Evolutionary conservation across 2,113 vertebrate species (phyloP).

Genomic region (Entosphenus tridentatus): DNA sequence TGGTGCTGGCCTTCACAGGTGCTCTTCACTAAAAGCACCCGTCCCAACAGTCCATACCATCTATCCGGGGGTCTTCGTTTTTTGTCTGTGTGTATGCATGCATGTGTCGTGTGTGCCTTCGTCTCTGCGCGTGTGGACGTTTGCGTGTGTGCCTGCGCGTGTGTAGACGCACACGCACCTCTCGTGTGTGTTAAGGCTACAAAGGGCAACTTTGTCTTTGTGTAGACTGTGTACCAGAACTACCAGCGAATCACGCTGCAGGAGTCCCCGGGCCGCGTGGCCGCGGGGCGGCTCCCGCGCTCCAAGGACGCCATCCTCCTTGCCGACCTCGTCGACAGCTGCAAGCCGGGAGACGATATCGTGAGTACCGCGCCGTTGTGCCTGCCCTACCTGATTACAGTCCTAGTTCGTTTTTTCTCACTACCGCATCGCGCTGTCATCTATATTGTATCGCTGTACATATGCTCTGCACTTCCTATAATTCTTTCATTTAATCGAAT

Average conservation of each 20-base stretch:
- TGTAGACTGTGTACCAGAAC: conserved; percentile 83
- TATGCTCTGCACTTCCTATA: no score
- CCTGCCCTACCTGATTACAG: no score
- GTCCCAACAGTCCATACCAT: no score
- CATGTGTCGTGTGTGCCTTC: no score
- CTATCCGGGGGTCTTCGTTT: background rate
- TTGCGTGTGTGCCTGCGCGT: no score
- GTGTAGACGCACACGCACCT: background rate
- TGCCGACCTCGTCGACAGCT: conserved; percentile 70
- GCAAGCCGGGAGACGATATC: conserved; percentile 88
- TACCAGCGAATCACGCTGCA: conserved; percentile 93
- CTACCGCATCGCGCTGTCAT: no score
- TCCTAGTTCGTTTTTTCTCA: no score
- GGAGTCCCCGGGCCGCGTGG: conserved; percentile 81
- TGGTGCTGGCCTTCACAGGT: no score
- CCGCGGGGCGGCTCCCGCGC: conserved; percentile 66
- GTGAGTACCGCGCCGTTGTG: conserved; percentile 25
- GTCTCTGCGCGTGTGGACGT: background rate
- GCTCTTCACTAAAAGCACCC: no score
- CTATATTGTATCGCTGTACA: no score
- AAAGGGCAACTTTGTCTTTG: background rate
- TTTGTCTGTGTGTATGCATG: no score
- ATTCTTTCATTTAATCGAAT: no score
- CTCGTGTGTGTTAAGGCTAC: background rate
- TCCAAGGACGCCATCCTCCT: conserved; percentile 89